A percentile compares a stretch with the other conserved stretches of the same genome.
Evolutionary conservation across 2,113 vertebrate species (phyloP).

Genomic region (Rhinolophus ferrumequinum): DNA sequence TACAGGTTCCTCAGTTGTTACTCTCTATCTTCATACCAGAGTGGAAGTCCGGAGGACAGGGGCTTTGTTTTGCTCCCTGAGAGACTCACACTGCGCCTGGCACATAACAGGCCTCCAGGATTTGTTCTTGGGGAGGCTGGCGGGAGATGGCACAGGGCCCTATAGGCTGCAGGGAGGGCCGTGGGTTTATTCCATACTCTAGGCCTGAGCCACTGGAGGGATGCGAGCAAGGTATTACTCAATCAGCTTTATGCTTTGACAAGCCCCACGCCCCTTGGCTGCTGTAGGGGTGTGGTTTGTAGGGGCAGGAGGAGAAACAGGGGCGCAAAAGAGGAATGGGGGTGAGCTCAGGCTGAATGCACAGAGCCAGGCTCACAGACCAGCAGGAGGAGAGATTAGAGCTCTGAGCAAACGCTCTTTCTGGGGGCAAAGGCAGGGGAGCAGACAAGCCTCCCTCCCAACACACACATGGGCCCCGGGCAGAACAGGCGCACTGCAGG

Average conservation of each 20-base stretch:
- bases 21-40: neutral
- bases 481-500: neutral
- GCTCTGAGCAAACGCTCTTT: too few relatives aligned
- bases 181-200: rapidly evolving
- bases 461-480: neutral
- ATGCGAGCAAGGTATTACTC: rapidly evolving
- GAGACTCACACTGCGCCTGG: neutral
- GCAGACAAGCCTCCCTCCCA: neutral
- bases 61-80: neutral
- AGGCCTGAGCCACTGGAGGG: neutral
- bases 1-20: rapidly evolving
- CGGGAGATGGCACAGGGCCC: neutral
- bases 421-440: neutral
- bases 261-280: too few relatives aligned
- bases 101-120: rapidly evolving
- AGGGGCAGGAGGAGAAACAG: neutral
- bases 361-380: too few relatives aligned
- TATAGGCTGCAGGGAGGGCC: neutral
- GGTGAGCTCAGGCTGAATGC: neutral
- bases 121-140: neutral
- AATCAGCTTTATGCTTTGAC: neutral
- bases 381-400: neutral
- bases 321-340: neutral
- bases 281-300: neutral
- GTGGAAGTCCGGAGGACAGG: rapidly evolving